These are phyloP conservation scores for Habroteleia sp. DNA, from an alignment of 2,888 invertebrate species.

Conservation along the genomic window DNA sequence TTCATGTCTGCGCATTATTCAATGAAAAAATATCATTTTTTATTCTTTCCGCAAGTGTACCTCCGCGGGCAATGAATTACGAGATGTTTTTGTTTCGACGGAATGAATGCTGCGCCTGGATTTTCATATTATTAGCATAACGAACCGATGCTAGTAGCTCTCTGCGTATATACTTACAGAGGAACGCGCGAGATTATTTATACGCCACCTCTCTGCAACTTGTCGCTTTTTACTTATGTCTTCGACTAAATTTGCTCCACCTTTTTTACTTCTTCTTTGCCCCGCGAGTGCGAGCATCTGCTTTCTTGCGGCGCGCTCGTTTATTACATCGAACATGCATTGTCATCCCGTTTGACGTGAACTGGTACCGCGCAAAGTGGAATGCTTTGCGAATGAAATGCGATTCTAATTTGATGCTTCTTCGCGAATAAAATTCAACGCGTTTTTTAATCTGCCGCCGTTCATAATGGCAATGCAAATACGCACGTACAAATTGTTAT, in stretches of 20 bases:
- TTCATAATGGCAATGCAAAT: conserved; percentile 24
- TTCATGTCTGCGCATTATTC: conserved; percentile 15
- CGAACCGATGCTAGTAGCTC: conserved; percentile 38
- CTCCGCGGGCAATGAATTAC: conserved; percentile 56
- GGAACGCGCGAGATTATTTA: conserved; percentile 59
- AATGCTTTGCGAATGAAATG: background rate
- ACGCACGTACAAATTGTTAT: conserved; percentile 11
- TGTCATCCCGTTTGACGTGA: conserved; percentile 41
- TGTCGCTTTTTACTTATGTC: conserved; percentile 59
- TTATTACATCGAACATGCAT: conserved; percentile 33
- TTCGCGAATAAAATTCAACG: background rate
- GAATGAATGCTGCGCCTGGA: conserved; percentile 67
- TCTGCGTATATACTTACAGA: background rate
- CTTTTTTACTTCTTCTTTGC: conserved; percentile 33
- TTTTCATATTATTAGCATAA: conserved; percentile 71
- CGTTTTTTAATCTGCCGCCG: conserved; percentile 20
- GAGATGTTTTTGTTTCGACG: conserved; percentile 64
- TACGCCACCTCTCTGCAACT: conserved; percentile 54
- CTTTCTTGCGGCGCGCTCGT: conserved; percentile 27
- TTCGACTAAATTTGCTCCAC: conserved; percentile 43
- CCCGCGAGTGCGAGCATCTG: conserved; percentile 18
- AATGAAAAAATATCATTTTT: conserved; percentile 43
- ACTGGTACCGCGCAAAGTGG: conserved; percentile 16
- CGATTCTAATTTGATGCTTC: conserved; percentile 5
- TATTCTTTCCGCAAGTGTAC: conserved; percentile 13